These are phyloP conservation scores for Drosophila yakuba DNA, from an alignment of 1,140 invertebrate genomes.

Conservation along the genomic window DNA sequence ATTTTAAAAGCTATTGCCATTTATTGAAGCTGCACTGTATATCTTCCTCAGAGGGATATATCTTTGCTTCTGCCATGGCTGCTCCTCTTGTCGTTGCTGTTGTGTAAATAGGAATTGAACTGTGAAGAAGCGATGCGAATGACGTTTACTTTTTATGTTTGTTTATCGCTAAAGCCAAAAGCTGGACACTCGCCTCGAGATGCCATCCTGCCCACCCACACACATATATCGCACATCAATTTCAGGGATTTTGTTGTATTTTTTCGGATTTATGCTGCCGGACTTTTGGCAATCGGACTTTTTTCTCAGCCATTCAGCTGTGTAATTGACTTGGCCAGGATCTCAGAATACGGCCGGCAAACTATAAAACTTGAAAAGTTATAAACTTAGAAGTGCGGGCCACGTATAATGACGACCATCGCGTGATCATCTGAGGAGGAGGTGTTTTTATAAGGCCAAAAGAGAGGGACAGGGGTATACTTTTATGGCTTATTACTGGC, in stretches of 20 bases:
- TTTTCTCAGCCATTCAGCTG: conserved; percentile 66
- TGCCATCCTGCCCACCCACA: background rate
- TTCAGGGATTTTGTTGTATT: conserved; percentile 52
- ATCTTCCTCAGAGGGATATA: conserved; percentile 50
- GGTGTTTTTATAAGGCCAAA: background rate
- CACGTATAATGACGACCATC: conserved; percentile 56
- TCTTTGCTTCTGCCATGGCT: conserved; percentile 29
- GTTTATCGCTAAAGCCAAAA: conserved; percentile 74
- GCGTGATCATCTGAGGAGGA: conserved; percentile 52
- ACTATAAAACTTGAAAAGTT: conserved; percentile 32
- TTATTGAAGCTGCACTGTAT: conserved; percentile 32
- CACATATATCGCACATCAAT: conserved; percentile 1
- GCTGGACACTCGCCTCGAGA: conserved; percentile 73
- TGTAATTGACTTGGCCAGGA: conserved; percentile 72
- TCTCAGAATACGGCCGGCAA: conserved; percentile 10
- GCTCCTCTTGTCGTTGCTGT: conserved; percentile 33
- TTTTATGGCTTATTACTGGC: conserved; percentile 78
- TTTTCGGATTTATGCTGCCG: conserved; percentile 66
- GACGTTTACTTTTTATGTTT: conserved; percentile 80
- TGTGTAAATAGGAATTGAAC: conserved; percentile 79
- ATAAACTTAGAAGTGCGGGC: conserved; percentile 9
- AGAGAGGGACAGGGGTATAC: background rate
- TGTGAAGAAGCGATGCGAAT: conserved; percentile 69
- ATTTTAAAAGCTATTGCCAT: too few relatives aligned
- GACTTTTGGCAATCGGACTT: conserved; percentile 68